Conservation (phyloP, 2,797 vertebrate species). For the Paratrypauchen microcephalus region DNA sequence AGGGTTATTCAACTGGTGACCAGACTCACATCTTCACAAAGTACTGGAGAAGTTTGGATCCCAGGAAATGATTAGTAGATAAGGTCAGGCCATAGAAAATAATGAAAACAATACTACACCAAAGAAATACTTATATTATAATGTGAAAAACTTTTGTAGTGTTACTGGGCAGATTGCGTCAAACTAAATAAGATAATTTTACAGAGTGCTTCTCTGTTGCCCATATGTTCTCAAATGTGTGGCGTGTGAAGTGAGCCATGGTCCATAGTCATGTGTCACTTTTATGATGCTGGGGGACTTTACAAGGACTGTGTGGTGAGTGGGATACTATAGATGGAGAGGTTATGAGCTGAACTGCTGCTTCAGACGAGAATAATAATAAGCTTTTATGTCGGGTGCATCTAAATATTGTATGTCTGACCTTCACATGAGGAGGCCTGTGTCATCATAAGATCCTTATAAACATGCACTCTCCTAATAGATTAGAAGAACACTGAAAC, state of each 20-base stretch:
- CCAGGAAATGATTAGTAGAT: no score
- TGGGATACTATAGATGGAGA: conserved; percentile 47
- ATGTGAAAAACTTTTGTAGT: background rate
- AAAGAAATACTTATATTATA: background rate
- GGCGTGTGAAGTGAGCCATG: conserved; percentile 3
- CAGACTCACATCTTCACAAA: no score
- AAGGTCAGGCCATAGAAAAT: background rate
- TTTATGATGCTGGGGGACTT: conserved; percentile 41
- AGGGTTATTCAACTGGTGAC: no score
- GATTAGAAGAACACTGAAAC: conserved; percentile 22
- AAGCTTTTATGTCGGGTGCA: conserved; percentile 22
- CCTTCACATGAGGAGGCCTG: conserved; percentile 38
- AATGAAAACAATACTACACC: background rate
- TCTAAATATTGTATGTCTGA: conserved; percentile 29
- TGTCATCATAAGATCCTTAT: conserved; percentile 35
- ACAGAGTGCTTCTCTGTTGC: conserved; percentile 7
- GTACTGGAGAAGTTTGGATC: no score
- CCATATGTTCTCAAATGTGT: conserved; percentile 7
- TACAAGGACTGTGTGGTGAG: conserved; percentile 14
- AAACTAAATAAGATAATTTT: conserved; percentile 5
- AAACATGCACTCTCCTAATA: conserved; percentile 34
- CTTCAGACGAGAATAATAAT: conserved; percentile 51
- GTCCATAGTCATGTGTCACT: conserved; percentile 19
- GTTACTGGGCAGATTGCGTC: background rate
- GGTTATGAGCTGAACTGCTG: conserved; percentile 35